Conservation (phyloP, 2,888 invertebrate species). For the Acronicta aceris region DNA sequence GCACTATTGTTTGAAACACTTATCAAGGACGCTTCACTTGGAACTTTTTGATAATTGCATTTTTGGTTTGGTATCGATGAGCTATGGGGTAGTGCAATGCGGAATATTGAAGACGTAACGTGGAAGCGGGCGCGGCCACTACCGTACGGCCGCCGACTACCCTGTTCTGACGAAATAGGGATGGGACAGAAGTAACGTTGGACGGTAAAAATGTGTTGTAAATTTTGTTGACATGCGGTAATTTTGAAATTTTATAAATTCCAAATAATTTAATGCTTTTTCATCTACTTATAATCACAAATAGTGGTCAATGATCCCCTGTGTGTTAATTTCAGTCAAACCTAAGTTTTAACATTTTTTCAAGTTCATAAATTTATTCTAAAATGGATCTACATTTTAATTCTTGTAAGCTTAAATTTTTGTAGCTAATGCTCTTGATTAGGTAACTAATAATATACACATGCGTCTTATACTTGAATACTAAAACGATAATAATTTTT, state of each 20-base stretch:
- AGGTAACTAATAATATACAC: too few relatives aligned
- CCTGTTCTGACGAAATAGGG: slow-evolving; percentile 64
- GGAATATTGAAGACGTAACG: slow-evolving; percentile 53
- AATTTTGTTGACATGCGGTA: slow-evolving; percentile 1
- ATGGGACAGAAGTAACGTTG: slow-evolving; percentile 47
- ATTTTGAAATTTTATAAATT: background rate
- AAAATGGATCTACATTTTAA: too few relatives aligned
- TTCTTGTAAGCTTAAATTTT: too few relatives aligned
- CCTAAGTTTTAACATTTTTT: too few relatives aligned
- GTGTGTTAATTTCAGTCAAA: too few relatives aligned
- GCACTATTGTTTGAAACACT: slow-evolving; percentile 62
- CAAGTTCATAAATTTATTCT: too few relatives aligned
- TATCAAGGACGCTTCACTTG: slow-evolving; percentile 63
- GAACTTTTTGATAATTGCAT: slow-evolving; percentile 52
- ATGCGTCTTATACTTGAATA: too few relatives aligned
- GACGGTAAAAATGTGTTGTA: slow-evolving; percentile 16
- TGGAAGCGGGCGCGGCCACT: slow-evolving; percentile 77
- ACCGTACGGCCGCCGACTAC: slow-evolving; percentile 76
- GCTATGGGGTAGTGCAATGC: slow-evolving; percentile 59
- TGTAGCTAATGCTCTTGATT: too few relatives aligned
- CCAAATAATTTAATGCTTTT: too few relatives aligned
- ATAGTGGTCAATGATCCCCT: too few relatives aligned
- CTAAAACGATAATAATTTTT: too few relatives aligned
- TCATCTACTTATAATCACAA: too few relatives aligned
- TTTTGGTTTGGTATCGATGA: slow-evolving; percentile 46